Conservation (phyloP, 2,113 vertebrate genomes). For the Gasterosteus nipponicus region DNA sequence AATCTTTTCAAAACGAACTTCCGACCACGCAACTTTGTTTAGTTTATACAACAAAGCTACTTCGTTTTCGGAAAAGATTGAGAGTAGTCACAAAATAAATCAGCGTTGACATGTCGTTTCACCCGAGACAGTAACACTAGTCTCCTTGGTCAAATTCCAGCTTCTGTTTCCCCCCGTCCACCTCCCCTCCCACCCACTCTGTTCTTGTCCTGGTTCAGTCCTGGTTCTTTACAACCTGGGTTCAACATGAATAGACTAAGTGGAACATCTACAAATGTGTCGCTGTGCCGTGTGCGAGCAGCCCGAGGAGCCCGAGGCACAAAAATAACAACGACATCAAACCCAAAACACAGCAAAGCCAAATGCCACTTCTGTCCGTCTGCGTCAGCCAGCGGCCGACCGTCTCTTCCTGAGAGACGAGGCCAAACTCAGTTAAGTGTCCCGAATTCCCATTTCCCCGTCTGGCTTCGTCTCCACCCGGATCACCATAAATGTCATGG, state of each 20-base stretch:
- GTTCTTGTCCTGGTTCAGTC: too few relatives aligned
- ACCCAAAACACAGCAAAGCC: not conserved
- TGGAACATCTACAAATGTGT: not conserved
- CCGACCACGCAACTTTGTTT: too few relatives aligned
- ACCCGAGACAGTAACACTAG: too few relatives aligned
- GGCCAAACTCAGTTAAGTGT: slow-evolving; percentile 16
- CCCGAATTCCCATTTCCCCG: slow-evolving; percentile 14
- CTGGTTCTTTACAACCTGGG: not conserved
- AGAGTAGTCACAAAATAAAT: too few relatives aligned
- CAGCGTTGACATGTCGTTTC: too few relatives aligned
- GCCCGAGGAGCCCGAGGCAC: not conserved
- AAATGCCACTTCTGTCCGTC: not conserved
- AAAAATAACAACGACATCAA: not conserved
- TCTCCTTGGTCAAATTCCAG: too few relatives aligned
- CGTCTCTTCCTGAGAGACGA: slow-evolving; percentile 5
- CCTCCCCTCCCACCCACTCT: too few relatives aligned
- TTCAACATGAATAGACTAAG: not conserved
- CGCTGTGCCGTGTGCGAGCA: not conserved
- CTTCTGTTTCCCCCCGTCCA: too few relatives aligned
- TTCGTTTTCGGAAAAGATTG: too few relatives aligned
- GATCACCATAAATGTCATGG: slow-evolving; percentile 50
- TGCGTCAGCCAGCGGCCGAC: slow-evolving; percentile 9
- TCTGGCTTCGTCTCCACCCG: slow-evolving; percentile 20
- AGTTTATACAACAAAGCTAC: too few relatives aligned
- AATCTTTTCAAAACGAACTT: too few relatives aligned